Conservation (phyloP, 2,888 invertebrate species). For the Xylota segnis region DNA sequence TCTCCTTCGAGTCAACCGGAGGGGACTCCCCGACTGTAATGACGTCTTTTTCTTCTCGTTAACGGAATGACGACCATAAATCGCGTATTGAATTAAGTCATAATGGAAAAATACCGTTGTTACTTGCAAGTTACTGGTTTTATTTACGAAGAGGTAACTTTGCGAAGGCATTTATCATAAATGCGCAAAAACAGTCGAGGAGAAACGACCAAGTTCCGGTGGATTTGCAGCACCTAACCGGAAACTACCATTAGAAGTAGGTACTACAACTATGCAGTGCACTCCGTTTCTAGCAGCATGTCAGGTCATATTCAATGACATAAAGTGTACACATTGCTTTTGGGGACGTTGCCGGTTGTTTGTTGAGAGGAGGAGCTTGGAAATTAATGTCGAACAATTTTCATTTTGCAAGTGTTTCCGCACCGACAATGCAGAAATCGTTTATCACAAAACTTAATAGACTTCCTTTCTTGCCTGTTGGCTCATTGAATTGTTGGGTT, state of each 20-base stretch:
- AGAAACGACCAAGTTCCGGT: constrained; percentile 74
- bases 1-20: constrained; percentile 17
- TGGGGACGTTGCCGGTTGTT: background rate
- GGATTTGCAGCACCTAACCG: constrained; percentile 75
- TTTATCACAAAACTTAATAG: constrained; percentile 76
- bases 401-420: constrained; percentile 76
- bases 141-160: constrained; percentile 27
- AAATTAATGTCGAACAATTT: constrained; percentile 75
- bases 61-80: constrained; percentile 55
- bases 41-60: constrained; percentile 56
- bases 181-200: constrained; percentile 62
- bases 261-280: constrained; percentile 57
- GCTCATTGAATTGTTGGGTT: constrained; percentile 48
- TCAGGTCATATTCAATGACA: constrained; percentile 62
- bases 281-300: constrained; percentile 56
- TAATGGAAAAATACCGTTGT: constrained; percentile 47
- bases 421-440: constrained; percentile 76
- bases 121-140: constrained; percentile 36
- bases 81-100: constrained; percentile 69
- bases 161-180: constrained; percentile 63
- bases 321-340: constrained; percentile 41
- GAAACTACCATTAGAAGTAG: constrained; percentile 65
- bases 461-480: constrained; percentile 65
- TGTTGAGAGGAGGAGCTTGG: constrained; percentile 16
- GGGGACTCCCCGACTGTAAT: constrained; percentile 13